Conservation (phyloP, 1,140 invertebrate genomes). For the Daktulosphaira vitifoliae region DNA sequence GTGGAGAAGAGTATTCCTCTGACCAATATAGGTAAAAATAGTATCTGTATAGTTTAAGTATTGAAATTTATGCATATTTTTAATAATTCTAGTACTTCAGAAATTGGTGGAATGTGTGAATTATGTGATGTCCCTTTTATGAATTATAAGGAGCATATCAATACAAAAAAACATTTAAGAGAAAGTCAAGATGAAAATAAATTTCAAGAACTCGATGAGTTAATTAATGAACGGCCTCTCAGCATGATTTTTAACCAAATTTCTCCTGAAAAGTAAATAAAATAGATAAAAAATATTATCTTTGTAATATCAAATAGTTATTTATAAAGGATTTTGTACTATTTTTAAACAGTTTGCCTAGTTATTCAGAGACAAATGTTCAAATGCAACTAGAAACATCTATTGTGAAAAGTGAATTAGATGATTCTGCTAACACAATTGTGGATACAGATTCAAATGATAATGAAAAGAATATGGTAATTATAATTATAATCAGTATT, state of each 20-base stretch:
- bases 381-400: neutral
- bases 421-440: neutral
- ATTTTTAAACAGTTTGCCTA: too few species aligned
- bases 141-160: constrained; percentile 30
- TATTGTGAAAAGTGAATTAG: neutral
- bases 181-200: constrained; percentile 17
- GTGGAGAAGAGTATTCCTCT: constrained; percentile 16
- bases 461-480: neutral
- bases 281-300: neutral
- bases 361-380: too few species aligned
- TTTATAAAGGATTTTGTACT: too few species aligned
- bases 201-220: constrained; percentile 15
- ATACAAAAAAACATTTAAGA: constrained; percentile 17
- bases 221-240: constrained; percentile 21
- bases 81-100: constrained; percentile 13
- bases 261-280: neutral
- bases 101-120: constrained; percentile 30
- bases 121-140: constrained; percentile 24
- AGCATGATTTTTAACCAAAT: constrained; percentile 17
- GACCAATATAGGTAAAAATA: constrained; percentile 15
- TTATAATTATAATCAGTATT: too few species aligned
- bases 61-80: neutral
- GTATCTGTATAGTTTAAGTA: neutral
- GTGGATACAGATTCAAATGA: neutral
- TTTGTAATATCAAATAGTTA: neutral